Base-by-base conservation (phyloP, 2,797 vertebrate genomes). In the Apogon talboti region DNA sequence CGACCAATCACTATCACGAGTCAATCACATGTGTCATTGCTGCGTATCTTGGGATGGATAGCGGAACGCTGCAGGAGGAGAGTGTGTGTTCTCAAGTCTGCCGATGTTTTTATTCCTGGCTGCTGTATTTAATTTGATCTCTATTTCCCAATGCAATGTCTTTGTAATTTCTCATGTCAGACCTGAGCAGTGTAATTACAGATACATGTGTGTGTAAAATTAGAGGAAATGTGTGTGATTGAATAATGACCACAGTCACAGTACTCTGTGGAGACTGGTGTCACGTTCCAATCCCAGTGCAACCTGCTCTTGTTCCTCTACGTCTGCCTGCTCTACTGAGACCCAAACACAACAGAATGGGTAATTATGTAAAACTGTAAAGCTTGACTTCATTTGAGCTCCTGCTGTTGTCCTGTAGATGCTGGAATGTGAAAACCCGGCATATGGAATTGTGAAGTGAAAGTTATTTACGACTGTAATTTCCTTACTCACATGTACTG, bases 381-480 rank as follows among this genome's bases (percentile, higher is more conserved):
- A 12, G 10, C 24, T 6, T 21, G 16, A 41, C n/a, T 38, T 37
- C 38, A 19, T 58, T 65, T 15, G 49, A 47, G 46, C 12, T 12
- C 42, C n/a, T 58, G 7, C 37, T n/a, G 9, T 1, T 54, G 8
- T n/a, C 18, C 50, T 28, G 45, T 38, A 7, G 14, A 59, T 19
- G 14, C 28, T 44, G 28, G 35, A 40, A 11, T 18, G 1, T 6
- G 15, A n/a, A 56, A 21, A 59, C 24, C 16, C 41, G 44, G 19
- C 12, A 18, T 50, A 30, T 49, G 44, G 44, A 43, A 52, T 16
- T 24, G 16, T 50, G 49, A 57, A 44, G 16, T 30, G 11, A 7
- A 45, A 57, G 30, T 57, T 30, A 41, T 57, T 12, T 57, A 57
- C 41, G 24, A 28, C 24, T 28, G 24, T 44, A 30, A 30, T 44